Conservation (phyloP, 2,888 invertebrate species). For the Steinernema scapterisci region DNA sequence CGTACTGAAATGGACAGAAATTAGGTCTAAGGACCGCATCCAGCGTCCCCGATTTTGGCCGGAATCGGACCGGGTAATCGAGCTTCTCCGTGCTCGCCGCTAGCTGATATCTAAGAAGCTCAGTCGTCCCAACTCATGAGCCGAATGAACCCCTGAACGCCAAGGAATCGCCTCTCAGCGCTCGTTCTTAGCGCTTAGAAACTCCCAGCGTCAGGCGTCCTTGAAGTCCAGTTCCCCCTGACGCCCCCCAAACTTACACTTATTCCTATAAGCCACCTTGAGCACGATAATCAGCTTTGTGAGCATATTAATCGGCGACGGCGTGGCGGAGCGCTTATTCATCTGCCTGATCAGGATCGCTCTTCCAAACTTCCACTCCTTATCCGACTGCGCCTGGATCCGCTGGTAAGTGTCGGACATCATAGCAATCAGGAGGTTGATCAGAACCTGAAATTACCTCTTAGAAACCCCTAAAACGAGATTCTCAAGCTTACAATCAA, state of each 20-base stretch:
- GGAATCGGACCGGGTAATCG: too few species aligned
- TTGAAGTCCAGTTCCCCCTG: too few species aligned
- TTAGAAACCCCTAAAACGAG: not conserved
- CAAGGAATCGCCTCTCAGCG: too few species aligned
- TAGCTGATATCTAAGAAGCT: too few species aligned
- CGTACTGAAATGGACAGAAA: slow-evolving; percentile 56
- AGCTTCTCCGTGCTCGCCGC: too few species aligned
- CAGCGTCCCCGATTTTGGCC: too few species aligned
- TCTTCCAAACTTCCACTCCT: slow-evolving; percentile 99
- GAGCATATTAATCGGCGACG: slow-evolving; percentile 93
- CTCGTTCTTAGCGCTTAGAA: too few species aligned
- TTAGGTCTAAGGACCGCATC: too few species aligned
- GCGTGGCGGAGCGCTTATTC: slow-evolving; percentile 95
- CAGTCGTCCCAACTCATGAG: too few species aligned
- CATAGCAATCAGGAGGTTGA: slow-evolving; percentile 99
- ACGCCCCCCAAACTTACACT: slow-evolving; percentile 56
- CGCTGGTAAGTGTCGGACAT: slow-evolving; percentile 99
- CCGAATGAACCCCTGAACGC: too few species aligned
- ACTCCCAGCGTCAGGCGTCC: too few species aligned
- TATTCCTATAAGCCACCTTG: slow-evolving; percentile 65
- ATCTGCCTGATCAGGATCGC: slow-evolving; percentile 97
- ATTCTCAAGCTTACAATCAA: slow-evolving; percentile 74
- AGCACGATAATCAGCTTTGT: slow-evolving; percentile 74
- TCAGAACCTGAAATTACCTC: slow-evolving; percentile 75
- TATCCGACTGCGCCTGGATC: slow-evolving; percentile 94